Percentiles rank a stretch among this genome's conserved stretches.
Conservation (phyloP, 2,113 vertebrate genomes). For the Channa maculata region DNA sequence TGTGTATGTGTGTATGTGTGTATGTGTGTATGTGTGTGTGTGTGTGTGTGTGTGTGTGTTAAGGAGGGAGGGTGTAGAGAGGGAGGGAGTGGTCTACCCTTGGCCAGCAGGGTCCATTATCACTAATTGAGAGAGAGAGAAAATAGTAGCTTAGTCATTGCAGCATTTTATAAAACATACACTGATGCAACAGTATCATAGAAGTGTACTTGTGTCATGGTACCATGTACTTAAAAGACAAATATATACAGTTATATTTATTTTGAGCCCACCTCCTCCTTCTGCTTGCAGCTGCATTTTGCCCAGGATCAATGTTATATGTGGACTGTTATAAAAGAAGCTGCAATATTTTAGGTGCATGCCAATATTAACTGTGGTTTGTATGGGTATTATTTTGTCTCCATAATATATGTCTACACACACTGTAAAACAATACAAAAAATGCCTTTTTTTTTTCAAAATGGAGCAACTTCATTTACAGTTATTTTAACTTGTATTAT, state of each 20-base stretch:
- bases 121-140: constrained; percentile 61
- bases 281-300: not conserved
- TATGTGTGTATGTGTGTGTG: constrained; percentile 80
- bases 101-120: constrained; percentile 60
- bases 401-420: no score
- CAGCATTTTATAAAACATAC: constrained; percentile 31
- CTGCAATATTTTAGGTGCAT: no score
- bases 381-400: no score
- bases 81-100: constrained; percentile 64
- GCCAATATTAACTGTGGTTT: not conserved
- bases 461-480: no score
- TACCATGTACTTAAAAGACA: not conserved
- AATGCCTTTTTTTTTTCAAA: no score
- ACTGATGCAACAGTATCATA: not conserved
- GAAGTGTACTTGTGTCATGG: not conserved
- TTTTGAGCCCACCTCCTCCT: not conserved
- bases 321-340: not conserved
- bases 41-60: constrained; percentile 18
- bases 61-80: constrained; percentile 51
- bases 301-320: not conserved
- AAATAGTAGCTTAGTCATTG: constrained; percentile 22
- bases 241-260: not conserved
- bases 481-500: no score
- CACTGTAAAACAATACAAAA: no score
- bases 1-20: constrained; percentile 81